phyloP scores from a whole-genome alignment of 2,888 invertebrate genomes.

The Dendrolimus houi region DNA sequence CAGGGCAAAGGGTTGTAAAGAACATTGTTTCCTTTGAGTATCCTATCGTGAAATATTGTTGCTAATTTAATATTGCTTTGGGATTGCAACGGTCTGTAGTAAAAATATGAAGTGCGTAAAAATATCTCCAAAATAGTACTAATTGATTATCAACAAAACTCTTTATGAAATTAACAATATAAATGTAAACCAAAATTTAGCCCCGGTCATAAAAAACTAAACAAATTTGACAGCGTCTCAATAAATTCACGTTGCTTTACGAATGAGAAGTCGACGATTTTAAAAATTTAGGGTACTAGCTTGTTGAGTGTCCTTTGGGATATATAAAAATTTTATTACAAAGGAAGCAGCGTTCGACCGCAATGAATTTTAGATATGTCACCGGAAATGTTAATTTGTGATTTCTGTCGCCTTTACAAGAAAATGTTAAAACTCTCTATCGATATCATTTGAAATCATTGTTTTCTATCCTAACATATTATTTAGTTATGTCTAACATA shows the following conservation, averaged over 20 bases:
- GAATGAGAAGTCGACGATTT: background rate
- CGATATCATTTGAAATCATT: too few relatives aligned
- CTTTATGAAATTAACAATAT: too few relatives aligned
- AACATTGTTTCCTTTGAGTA: background rate
- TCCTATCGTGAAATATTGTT: too few relatives aligned
- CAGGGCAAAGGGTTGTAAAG: slow-evolving; percentile 1
- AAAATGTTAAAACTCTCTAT: background rate
- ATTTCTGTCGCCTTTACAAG: background rate
- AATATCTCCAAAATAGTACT: too few relatives aligned
- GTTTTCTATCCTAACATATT: too few relatives aligned
- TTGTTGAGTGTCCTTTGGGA: slow-evolving; percentile 13
- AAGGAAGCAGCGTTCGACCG: slow-evolving; percentile 35
- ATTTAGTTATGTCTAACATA: too few relatives aligned
- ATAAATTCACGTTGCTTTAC: background rate
- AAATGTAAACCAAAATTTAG: too few relatives aligned
- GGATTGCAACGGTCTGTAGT: too few relatives aligned
- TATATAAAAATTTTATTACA: slow-evolving; percentile 30
- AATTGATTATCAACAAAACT: too few relatives aligned
- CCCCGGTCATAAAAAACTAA: background rate
- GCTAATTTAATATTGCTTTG: too few relatives aligned
- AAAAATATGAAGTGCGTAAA: too few relatives aligned
- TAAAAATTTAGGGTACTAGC: background rate
- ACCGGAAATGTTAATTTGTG: background rate
- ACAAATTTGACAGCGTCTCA: background rate
- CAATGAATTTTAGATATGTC: slow-evolving; percentile 36